These are phyloP conservation scores for Nasonovia ribisnigri DNA, from an alignment of 2,888 invertebrate species.

Conservation along the genomic window DNA sequence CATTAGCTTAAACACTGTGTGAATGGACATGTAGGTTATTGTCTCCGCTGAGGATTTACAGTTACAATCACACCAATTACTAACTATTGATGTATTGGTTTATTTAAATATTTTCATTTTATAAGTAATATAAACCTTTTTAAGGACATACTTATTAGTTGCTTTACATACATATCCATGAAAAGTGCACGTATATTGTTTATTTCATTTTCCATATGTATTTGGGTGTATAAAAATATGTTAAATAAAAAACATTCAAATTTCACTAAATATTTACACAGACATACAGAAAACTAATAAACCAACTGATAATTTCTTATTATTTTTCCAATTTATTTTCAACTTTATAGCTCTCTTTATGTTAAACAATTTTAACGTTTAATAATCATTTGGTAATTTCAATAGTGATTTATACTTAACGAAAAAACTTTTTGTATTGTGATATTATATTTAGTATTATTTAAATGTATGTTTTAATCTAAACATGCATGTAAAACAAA, in stretches of 20 bases:
- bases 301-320: too few relatives aligned
- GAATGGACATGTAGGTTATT: conserved; percentile 36
- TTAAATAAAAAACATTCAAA: background rate
- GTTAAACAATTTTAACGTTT: too few relatives aligned
- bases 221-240: background rate
- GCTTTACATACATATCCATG: background rate
- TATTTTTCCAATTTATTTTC: too few relatives aligned
- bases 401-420: background rate
- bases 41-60: background rate
- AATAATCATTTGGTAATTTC: background rate
- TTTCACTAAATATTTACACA: background rate
- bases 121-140: background rate
- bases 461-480: background rate
- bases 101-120: background rate
- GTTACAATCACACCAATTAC: background rate
- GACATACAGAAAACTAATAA: background rate
- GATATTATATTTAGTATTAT: background rate
- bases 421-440: background rate
- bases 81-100: background rate
- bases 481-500: background rate
- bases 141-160: background rate
- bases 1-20: background rate
- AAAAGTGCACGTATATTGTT: background rate
- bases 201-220: background rate
- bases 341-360: too few relatives aligned